phyloP scores from a whole-genome alignment of 1,140 invertebrate genomes.

The Lordiphosa collinella region DNA sequence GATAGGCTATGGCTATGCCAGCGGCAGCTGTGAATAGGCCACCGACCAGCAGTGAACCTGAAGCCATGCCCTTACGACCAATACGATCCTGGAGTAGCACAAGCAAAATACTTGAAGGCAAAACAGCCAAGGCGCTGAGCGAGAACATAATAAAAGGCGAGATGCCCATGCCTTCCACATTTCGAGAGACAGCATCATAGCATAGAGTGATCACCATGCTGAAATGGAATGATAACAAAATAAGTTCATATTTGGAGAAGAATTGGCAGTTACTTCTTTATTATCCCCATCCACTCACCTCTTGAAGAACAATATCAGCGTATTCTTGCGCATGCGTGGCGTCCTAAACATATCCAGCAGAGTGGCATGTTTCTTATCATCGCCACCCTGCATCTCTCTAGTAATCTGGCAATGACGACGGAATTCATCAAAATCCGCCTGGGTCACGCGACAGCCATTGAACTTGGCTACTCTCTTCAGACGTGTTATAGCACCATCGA shows the following conservation, averaged over 20 bases:
- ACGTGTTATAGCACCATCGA: slow-evolving; percentile 81
- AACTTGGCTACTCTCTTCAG: slow-evolving; percentile 82
- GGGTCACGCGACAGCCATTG: slow-evolving; percentile 81
- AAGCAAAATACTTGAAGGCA: slow-evolving; percentile 83
- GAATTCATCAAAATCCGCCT: slow-evolving; percentile 80
- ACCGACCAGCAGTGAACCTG: slow-evolving; percentile 81
- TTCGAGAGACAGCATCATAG: slow-evolving; percentile 84
- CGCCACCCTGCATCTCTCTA: slow-evolving; percentile 58
- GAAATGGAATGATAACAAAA: too few species aligned
- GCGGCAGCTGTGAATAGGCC: slow-evolving; percentile 81
- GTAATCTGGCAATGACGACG: slow-evolving; percentile 79
- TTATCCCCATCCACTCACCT: slow-evolving; percentile 82
- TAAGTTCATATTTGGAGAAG: too few species aligned
- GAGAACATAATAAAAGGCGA: slow-evolving; percentile 83
- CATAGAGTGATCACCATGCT: slow-evolving; percentile 84
- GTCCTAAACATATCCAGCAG: slow-evolving; percentile 81
- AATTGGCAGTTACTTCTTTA: too few species aligned
- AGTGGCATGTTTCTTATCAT: slow-evolving; percentile 68
- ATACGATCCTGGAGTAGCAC: slow-evolving; percentile 82
- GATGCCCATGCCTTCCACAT: slow-evolving; percentile 82
- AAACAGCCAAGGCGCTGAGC: slow-evolving; percentile 81
- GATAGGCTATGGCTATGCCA: slow-evolving; percentile 75
- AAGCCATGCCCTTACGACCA: slow-evolving; percentile 82
- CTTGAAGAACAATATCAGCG: slow-evolving; percentile 82
- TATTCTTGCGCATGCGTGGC: slow-evolving; percentile 82